Percentiles rank a stretch among this genome's conserved stretches.
These are phyloP conservation scores for Melanotaenia parkinsoni DNA, from an alignment of 2,797 vertebrate genomes.

Conservation along the genomic window DNA sequence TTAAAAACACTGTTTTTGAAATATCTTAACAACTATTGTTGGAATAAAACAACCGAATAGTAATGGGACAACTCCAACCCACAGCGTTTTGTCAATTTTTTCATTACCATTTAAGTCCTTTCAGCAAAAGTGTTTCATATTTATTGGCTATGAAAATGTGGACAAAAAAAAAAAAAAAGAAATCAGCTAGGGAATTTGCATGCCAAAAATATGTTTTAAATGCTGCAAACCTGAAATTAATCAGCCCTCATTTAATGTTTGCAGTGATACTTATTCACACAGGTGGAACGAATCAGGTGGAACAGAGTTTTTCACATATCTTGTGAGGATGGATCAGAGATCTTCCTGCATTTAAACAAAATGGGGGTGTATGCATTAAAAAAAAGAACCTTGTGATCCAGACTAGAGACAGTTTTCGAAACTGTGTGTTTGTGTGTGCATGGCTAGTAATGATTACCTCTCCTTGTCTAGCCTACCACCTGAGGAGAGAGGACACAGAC, in stretches of 20 bases:
- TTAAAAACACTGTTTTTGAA: not conserved
- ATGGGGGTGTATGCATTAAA: slow-evolving; percentile 31
- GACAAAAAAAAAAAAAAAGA: not conserved
- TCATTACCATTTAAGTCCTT: not conserved
- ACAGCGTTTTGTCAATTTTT: slow-evolving; percentile 1
- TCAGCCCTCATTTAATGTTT: slow-evolving; percentile 53
- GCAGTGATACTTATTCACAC: slow-evolving; percentile 37
- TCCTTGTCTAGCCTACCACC: slow-evolving; percentile 91
- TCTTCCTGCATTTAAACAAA: slow-evolving; percentile 45
- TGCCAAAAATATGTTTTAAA: slow-evolving; percentile 37
- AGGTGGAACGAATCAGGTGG: slow-evolving; percentile 24
- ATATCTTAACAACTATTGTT: not conserved
- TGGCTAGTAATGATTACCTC: slow-evolving; percentile 43
- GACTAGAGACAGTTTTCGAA: slow-evolving; percentile 16
- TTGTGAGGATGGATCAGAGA: slow-evolving; percentile 56
- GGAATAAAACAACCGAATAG: not conserved
- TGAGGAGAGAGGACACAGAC: slow-evolving; percentile 98
- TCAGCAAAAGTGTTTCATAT: not conserved
- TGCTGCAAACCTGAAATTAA: slow-evolving; percentile 29
- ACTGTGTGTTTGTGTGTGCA: slow-evolving; percentile 15
- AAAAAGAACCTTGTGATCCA: slow-evolving; percentile 17
- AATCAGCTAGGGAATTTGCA: slow-evolving; percentile 27
- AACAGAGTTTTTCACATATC: slow-evolving; percentile 42
- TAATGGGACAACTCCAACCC: slow-evolving; percentile 38
- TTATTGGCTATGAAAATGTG: slow-evolving; percentile 21